Percentiles rank a stretch among this genome's conserved stretches.
phyloP scores from a whole-genome alignment of 2,113 vertebrate species.

The Cichladusa arquata region DNA sequence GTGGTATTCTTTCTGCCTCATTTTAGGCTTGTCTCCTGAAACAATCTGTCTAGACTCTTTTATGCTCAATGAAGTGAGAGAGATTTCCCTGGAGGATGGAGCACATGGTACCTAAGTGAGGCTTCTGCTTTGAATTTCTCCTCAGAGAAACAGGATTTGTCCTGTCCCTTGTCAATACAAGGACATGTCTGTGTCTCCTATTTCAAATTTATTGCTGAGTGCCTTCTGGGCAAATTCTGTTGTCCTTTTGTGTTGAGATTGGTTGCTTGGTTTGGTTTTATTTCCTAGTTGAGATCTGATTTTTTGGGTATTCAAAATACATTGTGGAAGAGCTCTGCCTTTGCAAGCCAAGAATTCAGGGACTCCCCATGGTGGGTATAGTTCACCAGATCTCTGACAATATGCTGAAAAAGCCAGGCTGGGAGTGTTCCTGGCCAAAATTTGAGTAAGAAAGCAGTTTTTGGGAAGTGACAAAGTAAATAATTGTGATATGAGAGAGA shows the following conservation, averaged over 20 bases:
- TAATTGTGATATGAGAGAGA: background rate
- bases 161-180: background rate
- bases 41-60: slow-evolving; percentile 11
- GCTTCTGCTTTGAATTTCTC: background rate
- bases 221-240: background rate
- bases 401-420: background rate
- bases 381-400: background rate
- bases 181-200: background rate
- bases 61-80: background rate
- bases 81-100: background rate
- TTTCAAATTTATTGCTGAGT: background rate
- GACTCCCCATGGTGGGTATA: background rate
- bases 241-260: background rate
- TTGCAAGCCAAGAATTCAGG: background rate
- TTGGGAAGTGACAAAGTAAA: background rate
- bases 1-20: background rate
- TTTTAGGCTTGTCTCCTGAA: slow-evolving; percentile 3
- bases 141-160: background rate
- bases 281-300: background rate
- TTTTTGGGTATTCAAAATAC: background rate
- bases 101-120: background rate
- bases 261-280: background rate
- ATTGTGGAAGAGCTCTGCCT: background rate
- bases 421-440: accelerated
- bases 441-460: background rate